Evolutionary conservation across 2,888 invertebrate species (phyloP).

Genomic region (Dolichopus griseipennis): DNA sequence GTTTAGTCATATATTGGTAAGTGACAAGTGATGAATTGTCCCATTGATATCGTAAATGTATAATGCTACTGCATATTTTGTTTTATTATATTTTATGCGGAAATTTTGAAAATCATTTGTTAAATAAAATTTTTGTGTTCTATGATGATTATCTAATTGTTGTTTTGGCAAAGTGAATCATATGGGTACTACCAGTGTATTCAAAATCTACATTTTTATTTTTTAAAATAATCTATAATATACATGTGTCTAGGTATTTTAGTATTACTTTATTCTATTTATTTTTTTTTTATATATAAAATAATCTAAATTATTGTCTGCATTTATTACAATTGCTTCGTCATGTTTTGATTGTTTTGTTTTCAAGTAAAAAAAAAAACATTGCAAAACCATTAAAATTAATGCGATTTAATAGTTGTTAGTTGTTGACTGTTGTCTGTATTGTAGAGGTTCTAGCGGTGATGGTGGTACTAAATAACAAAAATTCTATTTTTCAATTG

Average conservation of each 20-base stretch:
- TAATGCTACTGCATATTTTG: too few species aligned
- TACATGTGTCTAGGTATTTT: background rate
- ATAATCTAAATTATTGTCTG: conserved; percentile 5
- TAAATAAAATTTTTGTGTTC: too few species aligned
- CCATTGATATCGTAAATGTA: too few species aligned
- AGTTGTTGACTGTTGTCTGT: too few species aligned
- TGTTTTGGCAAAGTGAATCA: background rate
- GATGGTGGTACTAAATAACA: background rate
- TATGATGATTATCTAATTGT: background rate
- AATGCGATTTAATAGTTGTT: background rate
- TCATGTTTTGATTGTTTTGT: conserved; percentile 6
- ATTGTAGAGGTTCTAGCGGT: background rate
- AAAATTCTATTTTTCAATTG: background rate
- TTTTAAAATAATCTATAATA: background rate
- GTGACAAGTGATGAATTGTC: too few species aligned
- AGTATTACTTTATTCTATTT: background rate
- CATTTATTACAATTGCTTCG: conserved; percentile 4
- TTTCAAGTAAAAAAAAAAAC: background rate
- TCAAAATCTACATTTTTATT: too few species aligned
- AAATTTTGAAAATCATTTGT: background rate
- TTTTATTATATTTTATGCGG: too few species aligned
- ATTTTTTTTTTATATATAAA: background rate
- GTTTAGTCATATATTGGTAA: too few species aligned
- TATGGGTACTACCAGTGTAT: background rate
- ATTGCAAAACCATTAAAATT: conserved; percentile 4